phyloP scores from a whole-genome alignment of 2,113 vertebrate species.

The Uria lomvia region DNA sequence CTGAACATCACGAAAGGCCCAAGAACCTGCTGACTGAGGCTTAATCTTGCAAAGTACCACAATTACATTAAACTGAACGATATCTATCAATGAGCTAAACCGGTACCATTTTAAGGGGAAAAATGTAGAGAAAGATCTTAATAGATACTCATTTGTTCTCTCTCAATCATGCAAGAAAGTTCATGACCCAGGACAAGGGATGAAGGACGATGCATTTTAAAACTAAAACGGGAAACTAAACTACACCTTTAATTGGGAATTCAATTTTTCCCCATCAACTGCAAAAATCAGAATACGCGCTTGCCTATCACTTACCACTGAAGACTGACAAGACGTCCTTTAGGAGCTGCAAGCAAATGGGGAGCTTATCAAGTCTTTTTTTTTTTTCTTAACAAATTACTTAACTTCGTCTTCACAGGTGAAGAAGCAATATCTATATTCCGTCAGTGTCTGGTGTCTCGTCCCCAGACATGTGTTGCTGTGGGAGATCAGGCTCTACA shows the following conservation, averaged over 20 bases:
- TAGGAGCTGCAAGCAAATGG: background rate
- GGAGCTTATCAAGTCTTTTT: background rate
- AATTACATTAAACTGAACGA: slow-evolving; percentile 6
- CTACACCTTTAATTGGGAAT: slow-evolving; percentile 54
- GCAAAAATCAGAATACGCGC: background rate
- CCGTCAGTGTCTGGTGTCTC: background rate
- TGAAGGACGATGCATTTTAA: slow-evolving; percentile 45
- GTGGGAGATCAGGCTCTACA: background rate
- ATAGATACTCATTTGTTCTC: background rate
- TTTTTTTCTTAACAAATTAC: background rate
- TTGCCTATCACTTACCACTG: background rate
- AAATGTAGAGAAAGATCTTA: background rate
- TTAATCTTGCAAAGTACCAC: background rate
- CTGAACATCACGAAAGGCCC: background rate
- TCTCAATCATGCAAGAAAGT: slow-evolving; percentile 29
- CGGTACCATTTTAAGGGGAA: background rate
- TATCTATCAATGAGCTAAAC: slow-evolving; percentile 24
- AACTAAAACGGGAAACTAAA: slow-evolving; percentile 47
- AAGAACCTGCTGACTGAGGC: background rate
- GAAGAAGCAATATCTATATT: background rate
- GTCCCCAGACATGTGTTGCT: background rate
- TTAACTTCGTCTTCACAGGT: background rate
- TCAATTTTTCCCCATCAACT: background rate
- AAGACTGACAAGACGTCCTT: background rate
- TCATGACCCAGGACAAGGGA: slow-evolving; percentile 17